Conservation (phyloP, 2,888 invertebrate species). For the Thecocarcelia acutangulata region DNA sequence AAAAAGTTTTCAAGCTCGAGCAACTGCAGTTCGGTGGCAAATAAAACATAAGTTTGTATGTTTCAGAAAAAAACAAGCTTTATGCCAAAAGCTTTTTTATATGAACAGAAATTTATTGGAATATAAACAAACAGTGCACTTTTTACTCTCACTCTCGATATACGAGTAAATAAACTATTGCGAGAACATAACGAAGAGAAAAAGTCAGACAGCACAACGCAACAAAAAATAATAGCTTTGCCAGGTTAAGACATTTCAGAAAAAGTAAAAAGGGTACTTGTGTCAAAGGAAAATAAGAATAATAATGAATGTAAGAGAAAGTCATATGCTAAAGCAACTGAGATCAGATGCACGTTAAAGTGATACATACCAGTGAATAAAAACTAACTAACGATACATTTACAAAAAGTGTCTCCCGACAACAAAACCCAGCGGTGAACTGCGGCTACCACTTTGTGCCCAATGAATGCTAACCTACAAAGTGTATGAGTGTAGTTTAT, state of each 20-base stretch:
- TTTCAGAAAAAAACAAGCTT: constrained; percentile 22
- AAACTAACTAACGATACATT: too few relatives aligned
- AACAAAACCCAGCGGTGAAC: too few relatives aligned
- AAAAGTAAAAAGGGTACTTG: constrained; percentile 57
- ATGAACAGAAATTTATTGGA: constrained; percentile 56
- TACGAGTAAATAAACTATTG: not conserved
- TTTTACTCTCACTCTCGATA: constrained; percentile 36
- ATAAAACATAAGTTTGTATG: constrained; percentile 1
- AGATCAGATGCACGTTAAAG: not conserved
- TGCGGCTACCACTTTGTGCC: too few relatives aligned
- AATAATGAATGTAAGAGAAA: constrained; percentile 23
- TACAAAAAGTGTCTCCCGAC: too few relatives aligned
- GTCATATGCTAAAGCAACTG: not conserved
- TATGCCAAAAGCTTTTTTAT: constrained; percentile 41
- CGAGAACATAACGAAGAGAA: constrained; percentile 19
- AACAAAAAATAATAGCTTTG: constrained; percentile 45
- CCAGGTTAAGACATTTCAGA: constrained; percentile 60
- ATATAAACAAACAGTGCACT: constrained; percentile 62
- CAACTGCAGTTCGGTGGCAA: constrained; percentile 51
- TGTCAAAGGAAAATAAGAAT: constrained; percentile 54
- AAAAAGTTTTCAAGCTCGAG: constrained; percentile 47
- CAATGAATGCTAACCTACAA: too few relatives aligned
- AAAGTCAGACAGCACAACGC: constrained; percentile 33
- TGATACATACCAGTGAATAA: constrained; percentile 2
- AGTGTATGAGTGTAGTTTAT: too few relatives aligned